Base-by-base conservation (phyloP, 2,888 invertebrate genomes). In the Leptopilina syphax region DNA sequence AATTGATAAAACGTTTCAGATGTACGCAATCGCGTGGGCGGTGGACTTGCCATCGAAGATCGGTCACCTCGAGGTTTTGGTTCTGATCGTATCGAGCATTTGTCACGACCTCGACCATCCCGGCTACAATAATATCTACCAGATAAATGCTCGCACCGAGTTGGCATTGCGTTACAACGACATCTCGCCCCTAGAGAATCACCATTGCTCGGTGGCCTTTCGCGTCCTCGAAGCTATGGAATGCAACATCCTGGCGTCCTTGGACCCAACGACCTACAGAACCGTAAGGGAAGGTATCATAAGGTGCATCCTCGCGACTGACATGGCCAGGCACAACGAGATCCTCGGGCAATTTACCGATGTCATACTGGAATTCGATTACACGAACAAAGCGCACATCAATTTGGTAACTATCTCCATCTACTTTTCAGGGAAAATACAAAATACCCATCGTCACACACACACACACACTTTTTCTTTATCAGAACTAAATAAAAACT, bases 181-280 rank as follows among this genome's bases (percentile, higher is more conserved):
- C 93, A 96, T 96, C 89, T 96, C 96, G 77, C 96, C 96, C 3
- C 92, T 97, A 90, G 97, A 97, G 92, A 97, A 97, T 92, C 97
- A 97, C 91, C 97, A 97, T 90, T 96, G 96, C 92, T 96, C 96
- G 83, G 96, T 97, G 86, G 96, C 96, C 68, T 97, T 97, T 92
- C 95, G 96, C 82, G 94, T 97, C 85, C 93, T 97, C 85, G 96
- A 96, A 89, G 94, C 96, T 88, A 95, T 96, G 79, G 96, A 96
- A 89, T 96, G 96, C 92, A 97, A 97, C 92, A 96, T 97, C 85
- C 95, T 96, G 90, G 94, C 95, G 85, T 95, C 95, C 87, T 93
- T 96, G 87, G 93, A 93, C 85, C 92, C 93, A 85, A 93, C 94
- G 83, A 93, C 93, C 84, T 95, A 94, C 91, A 94, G 94, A 88